Evolutionary conservation across 2,797 vertebrate species (phyloP), one percentile per base, ranked within the genome.

Genomic region (Selene dorsalis): DNA sequence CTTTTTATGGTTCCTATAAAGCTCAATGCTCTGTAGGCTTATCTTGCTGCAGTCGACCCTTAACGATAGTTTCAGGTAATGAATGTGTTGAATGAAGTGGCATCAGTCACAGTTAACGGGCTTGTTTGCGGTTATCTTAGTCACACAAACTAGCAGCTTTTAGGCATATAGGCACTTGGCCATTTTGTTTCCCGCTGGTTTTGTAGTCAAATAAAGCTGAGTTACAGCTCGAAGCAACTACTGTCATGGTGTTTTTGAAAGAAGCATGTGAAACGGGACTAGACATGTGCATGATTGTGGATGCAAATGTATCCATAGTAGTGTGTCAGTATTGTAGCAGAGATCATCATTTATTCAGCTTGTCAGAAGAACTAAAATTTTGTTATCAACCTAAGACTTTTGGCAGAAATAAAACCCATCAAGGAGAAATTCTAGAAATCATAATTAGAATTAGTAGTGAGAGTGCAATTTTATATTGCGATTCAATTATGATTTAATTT

Each of bases 61-160:
- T n/a, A 35, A 75, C 55, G 61, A 80, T 87, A 73, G 57, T 92
- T 90, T 90, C 75, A 72, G 69, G 84, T 90, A 93, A 94, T 92
- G 84, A 89, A 92, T 91, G 90, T 88, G 86, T 91, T 91, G 90
- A 93, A 90, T 87, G 80, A 92, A 92, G 85, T 82, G 80, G 69
- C 87, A 91, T 94, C 87, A 78, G 84, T 94, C 90, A 94, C 86
- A 69, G 84, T 86, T 77, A 92, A 87, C 78, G 48, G 77, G 84
- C 85, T 82, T 91, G 89, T 87, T 89, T 82, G 84, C 80, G 38
- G 85, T 94, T 94, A 94, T 94, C 93, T 93, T 91, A 84, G 73
- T 58, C 78, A 77, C 84, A 91, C 93, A 94, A 93, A 91, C 83
- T 88, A 88, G 82, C 87, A 67, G 82, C 39, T 79, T 76, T 79